Conservation (phyloP, 2,888 invertebrate species). For the Chaetogeoica ovagalla region DNA sequence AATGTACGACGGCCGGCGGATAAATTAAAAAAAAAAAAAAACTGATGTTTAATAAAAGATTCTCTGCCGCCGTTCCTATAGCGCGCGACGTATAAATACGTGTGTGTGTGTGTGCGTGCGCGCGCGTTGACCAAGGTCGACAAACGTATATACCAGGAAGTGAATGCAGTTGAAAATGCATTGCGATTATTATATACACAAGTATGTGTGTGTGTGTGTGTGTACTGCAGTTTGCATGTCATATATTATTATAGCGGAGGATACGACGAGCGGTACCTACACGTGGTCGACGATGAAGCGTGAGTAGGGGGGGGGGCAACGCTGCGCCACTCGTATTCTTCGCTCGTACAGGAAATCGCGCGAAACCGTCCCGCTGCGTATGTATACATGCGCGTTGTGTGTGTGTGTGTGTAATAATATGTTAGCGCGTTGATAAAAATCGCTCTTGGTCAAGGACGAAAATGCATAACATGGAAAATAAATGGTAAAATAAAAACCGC, state of each 20-base stretch:
- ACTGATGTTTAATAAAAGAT: no score
- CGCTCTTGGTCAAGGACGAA: constrained; percentile 52
- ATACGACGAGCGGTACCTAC: background rate
- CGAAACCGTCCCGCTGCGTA: constrained; percentile 29
- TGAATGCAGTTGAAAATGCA: constrained; percentile 51
- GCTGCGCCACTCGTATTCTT: background rate
- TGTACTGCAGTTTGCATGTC: background rate
- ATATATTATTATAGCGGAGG: background rate
- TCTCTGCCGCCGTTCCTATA: no score
- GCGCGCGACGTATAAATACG: background rate
- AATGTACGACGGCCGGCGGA: no score
- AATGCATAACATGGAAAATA: constrained; percentile 18
- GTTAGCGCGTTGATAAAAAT: constrained; percentile 38
- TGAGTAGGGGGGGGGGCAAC: constrained; percentile 10
- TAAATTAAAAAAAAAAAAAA: no score
- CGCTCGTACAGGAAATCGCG: constrained; percentile 37
- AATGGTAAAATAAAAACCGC: background rate
- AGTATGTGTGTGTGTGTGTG: background rate
- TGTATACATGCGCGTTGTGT: background rate
- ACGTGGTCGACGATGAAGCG: constrained; percentile 6
- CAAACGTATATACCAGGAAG: constrained; percentile 30
- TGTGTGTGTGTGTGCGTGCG: background rate
- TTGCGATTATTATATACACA: constrained; percentile 23
- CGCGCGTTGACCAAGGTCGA: constrained; percentile 28
- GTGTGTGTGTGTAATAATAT: background rate